Conservation (phyloP, 2,113 vertebrate species). For the Rhea pennata region DNA sequence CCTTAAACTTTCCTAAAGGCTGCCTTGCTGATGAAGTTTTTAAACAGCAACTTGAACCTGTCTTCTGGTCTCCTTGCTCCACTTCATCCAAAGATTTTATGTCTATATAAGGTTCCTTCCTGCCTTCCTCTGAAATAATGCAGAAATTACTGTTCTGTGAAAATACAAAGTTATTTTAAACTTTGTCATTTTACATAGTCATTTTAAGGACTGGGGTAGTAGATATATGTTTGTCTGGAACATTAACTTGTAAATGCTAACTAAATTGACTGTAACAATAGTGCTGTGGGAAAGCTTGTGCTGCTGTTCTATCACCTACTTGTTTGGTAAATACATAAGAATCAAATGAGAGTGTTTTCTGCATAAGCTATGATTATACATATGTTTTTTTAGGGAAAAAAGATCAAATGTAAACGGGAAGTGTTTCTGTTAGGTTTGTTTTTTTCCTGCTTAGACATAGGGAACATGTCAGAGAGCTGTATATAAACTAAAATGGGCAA, state of each 20-base stretch:
- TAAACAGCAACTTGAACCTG: not conserved
- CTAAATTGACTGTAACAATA: not conserved
- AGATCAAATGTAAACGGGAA: not conserved
- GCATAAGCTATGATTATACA: not conserved
- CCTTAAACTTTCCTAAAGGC: not conserved
- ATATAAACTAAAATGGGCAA: not conserved
- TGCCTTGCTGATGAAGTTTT: not conserved
- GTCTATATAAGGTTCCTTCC: fast-evolving
- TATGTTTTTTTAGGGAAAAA: not conserved
- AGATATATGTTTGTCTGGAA: fast-evolving
- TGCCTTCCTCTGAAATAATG: not conserved
- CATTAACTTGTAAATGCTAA: not conserved
- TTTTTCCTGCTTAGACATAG: not conserved
- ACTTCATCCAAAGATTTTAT: not conserved
- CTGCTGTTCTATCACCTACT: not conserved
- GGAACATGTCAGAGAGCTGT: not conserved
- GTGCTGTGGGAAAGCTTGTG: not conserved
- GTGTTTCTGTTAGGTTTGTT: not conserved
- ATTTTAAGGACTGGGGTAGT: not conserved
- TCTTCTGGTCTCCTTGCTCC: not conserved
- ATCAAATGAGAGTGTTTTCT: not conserved
- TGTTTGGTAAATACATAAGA: not conserved
- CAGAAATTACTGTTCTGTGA: not conserved
- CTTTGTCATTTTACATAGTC: not conserved
- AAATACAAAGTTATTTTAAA: not conserved